Base-by-base conservation (phyloP, 2,888 invertebrate genomes). In the Caenorhabditis imperialis region DNA sequence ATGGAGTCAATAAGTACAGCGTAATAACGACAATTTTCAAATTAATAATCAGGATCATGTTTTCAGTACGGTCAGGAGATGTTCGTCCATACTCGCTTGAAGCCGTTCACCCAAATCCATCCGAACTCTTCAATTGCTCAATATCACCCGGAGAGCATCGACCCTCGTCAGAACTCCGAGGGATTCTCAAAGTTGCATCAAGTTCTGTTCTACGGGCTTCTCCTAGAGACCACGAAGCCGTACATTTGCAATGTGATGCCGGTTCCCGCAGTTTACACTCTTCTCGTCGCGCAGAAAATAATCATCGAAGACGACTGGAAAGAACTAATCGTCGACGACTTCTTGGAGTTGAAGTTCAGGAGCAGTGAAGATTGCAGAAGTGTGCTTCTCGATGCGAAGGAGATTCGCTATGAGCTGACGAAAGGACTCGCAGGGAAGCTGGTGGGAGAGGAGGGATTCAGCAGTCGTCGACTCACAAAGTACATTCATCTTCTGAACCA, bases 1-100 rank as follows among this genome's bases (percentile, higher is more conserved):
- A 99, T 89, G 94, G 95, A 84, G 94, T 93, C 84, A 98, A 98
- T 89, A 92, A 93, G 83, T 94, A 93, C 86, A 95, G 95, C 91
- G 92, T 92, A 22, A 47, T 3, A 16, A 18, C 27, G 16, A 18
- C 0, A 48, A 22, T 30, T 18, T 2, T 37, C 8, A 1, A 20
- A 22, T 14, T 20, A 16, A n/a, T 35, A n/a, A 44, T 20, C 18
- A 22, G 14, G 8, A 23, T n/a, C 23, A 12, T n/a, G 1, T 42
- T 74, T 76, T 57, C 70, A 81, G 77, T 79, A 80, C 60, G 84
- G 84, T n/a, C 81, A 85, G 45, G 86, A 86, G 23, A 78, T 84
- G 63, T 85, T 81, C 62, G 80, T 81, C 6, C 86, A 86, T 76
- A 81, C 83, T 12, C 72, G 82, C 7, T 51, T 80, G 23, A 84